These are phyloP conservation scores for Enteromius treurensis DNA, from an alignment of 2,797 vertebrate genomes.

Conservation along the genomic window DNA sequence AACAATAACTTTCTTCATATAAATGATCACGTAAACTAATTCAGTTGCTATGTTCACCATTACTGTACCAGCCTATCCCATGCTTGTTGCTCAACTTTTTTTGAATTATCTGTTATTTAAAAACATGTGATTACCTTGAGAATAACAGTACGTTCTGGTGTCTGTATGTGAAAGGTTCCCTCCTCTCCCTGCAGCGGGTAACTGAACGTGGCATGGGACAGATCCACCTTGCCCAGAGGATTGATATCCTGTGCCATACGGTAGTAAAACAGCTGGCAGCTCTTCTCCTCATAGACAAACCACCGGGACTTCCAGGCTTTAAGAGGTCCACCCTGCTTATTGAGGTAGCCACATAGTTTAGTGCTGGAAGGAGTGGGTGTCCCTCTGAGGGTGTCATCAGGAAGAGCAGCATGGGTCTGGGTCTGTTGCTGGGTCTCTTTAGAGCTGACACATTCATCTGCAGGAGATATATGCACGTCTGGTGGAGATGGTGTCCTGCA, in stretches of 20 bases:
- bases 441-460: constrained; percentile 41
- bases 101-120: background rate
- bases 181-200: constrained; percentile 82
- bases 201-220: constrained; percentile 82
- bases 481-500: constrained; percentile 54
- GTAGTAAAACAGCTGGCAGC: constrained; percentile 88
- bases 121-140: constrained; percentile 84
- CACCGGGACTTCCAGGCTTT: constrained; percentile 92
- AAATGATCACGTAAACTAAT: background rate
- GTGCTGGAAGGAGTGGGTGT: constrained; percentile 52
- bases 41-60: background rate
- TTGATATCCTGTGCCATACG: constrained; percentile 86
- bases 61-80: background rate
- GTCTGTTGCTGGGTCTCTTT: constrained; percentile 37
- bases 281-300: constrained; percentile 89
- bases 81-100: background rate
- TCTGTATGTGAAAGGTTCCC: constrained; percentile 90
- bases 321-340: constrained; percentile 89
- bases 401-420: background rate
- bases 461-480: constrained; percentile 4
- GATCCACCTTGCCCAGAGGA: constrained; percentile 84
- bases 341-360: constrained; percentile 90
- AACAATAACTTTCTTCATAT: background rate
- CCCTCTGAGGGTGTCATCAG: constrained; percentile 33
- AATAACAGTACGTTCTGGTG: constrained; percentile 81